Evolutionary conservation across 1,140 invertebrate species (phyloP), one percentile per base, ranked within the genome.

Genomic region (Hylyphantes graminicola): DNA sequence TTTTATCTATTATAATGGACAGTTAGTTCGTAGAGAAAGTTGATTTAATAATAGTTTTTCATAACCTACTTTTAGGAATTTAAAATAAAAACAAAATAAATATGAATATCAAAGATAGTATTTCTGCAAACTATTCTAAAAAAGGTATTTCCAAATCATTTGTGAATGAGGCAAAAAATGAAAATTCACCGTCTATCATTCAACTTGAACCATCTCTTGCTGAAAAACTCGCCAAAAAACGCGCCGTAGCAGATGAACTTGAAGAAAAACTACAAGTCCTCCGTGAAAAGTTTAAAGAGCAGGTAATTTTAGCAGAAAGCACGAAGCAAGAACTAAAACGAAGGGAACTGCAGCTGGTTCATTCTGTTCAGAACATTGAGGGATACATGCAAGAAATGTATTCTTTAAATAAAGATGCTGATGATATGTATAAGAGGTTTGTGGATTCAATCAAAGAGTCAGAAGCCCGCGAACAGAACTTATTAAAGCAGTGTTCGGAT

Each of bases 351-450:
- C 10, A 63, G 4, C 17, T 76, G 7, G 21, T 76, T 17, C 35
- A 63, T 2, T 76, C 74, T 12, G n/a, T 63, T 17, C 57, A 63
- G 17, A 61, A 63, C 8, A 53, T 76, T 12, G 74, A 76, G 11
- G 15, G 8, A 7, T 76, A 76, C 13, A 76, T 63, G 48, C 19
- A 50, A 63, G 57, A 76, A 48, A 76, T 76, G n/a, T 21, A 51
- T 63, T 76, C 59, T 8, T 19, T 76, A 50, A 61, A 63, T 63
- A 35, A 50, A 1, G 59, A 76, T 48, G 57, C 57, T 5, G 74
- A 63, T 4, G 74, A 76, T 63, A 17, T 51, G 48, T 76, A 21
- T 19, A 15, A 63, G 63, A 53, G 51, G 15, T 10, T 76, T 8
- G 54, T 63, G 12, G 3, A 10, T 6, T 17, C 9, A 11, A 12